These are phyloP conservation scores for Scatophagus argus DNA, from an alignment of 2,113 vertebrate genomes.

Conservation along the genomic window DNA sequence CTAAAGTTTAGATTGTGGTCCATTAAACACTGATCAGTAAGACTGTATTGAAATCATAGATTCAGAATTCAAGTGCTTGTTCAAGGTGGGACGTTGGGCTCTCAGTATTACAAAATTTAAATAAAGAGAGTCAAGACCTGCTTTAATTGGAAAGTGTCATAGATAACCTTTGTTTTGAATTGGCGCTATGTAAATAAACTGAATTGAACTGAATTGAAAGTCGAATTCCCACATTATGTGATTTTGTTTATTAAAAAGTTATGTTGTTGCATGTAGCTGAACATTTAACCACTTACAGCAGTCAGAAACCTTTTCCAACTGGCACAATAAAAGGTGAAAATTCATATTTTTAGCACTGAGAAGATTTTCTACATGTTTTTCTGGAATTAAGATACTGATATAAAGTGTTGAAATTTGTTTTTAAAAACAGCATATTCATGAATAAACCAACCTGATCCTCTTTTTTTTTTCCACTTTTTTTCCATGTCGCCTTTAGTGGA, in stretches of 20 bases:
- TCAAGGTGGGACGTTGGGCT: too few species aligned
- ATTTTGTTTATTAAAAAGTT: not conserved
- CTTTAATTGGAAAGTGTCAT: too few species aligned
- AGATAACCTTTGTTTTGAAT: too few species aligned
- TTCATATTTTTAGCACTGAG: not conserved
- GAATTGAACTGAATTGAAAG: too few species aligned
- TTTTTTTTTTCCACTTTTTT: not conserved
- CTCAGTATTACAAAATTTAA: too few species aligned
- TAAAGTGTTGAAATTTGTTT: not conserved
- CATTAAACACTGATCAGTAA: not conserved
- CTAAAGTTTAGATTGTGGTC: not conserved
- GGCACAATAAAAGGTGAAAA: not conserved
- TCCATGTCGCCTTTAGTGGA: conserved; percentile 78
- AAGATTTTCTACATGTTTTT: not conserved
- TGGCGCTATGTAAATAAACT: too few species aligned
- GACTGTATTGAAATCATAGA: not conserved
- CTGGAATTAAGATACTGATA: not conserved
- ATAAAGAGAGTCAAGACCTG: too few species aligned
- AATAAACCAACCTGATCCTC: not conserved
- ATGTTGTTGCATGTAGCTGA: not conserved
- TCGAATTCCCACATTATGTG: not conserved
- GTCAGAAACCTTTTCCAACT: not conserved
- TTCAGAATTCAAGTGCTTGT: too few species aligned
- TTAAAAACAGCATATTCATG: not conserved
- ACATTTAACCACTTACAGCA: not conserved